Conservation (phyloP, 2,888 invertebrate species). For the Tenthredo livida region DNA sequence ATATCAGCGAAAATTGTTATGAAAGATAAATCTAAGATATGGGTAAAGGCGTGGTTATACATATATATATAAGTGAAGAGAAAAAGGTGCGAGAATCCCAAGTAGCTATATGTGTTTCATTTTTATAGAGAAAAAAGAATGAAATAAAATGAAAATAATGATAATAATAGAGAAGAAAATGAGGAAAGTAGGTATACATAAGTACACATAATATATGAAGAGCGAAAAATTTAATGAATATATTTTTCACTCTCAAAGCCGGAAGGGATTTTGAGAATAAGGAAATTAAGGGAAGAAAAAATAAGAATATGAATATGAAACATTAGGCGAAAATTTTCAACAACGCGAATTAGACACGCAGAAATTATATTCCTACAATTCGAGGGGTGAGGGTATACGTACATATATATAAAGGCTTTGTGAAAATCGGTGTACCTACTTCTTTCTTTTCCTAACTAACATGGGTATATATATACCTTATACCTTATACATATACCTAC, state of each 20-base stretch:
- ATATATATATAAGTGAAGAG: not conserved
- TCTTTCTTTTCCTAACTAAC: not conserved
- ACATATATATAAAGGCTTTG: too few relatives aligned
- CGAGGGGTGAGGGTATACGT: too few relatives aligned
- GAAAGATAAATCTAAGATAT: constrained; percentile 20
- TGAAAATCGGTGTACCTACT: not conserved
- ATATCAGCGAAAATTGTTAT: constrained; percentile 27
- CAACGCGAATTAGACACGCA: too few relatives aligned
- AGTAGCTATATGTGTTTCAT: not conserved
- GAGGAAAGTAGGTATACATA: not conserved
- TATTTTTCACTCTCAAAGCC: too few relatives aligned
- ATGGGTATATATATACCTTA: not conserved
- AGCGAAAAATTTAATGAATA: not conserved
- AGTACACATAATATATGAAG: too few relatives aligned
- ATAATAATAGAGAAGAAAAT: not conserved
- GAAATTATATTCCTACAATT: too few relatives aligned
- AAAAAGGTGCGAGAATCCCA: constrained; percentile 6
- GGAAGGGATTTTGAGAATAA: too few relatives aligned
- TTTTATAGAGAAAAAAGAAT: not conserved
- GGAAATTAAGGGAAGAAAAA: too few relatives aligned
- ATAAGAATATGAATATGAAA: too few relatives aligned
- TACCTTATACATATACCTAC: not conserved
- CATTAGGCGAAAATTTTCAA: too few relatives aligned
- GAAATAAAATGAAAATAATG: too few relatives aligned
- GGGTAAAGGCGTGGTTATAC: not conserved